Base-by-base conservation (phyloP, 2,888 invertebrate genomes). In the Heliconius cydno region DNA sequence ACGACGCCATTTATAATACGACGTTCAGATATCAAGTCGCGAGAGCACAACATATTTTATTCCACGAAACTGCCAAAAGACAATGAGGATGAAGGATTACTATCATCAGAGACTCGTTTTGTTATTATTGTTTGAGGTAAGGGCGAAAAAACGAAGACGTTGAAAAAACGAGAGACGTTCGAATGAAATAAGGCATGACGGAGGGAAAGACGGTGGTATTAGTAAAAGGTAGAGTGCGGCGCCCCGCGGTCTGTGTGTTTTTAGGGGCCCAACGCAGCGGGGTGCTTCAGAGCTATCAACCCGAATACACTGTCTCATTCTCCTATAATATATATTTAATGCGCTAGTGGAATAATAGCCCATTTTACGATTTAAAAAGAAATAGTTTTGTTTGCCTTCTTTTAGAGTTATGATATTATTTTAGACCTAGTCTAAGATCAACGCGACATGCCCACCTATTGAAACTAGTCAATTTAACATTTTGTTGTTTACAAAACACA, bases 81-180 rank as follows among this genome's bases (percentile, higher is more conserved):
- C 95, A 95, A 95, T 94, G 94, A 94, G 87, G 91, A 91, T 95
- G 95, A 95, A 90, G 95, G 93, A 95, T 95, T 93, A 93, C 92
- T 92, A 94, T 94, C 94, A 94, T 95, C 94, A 94, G 86, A 86
- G 88, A 88, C 85, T 91, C 92, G 91, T 94, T 94, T 94, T 94
- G 88, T 93, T 94, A 92, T 92, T 91, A 91, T 93, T 92, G 91
- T 93, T 90, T 88, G 89, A 87, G 89, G 89, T 91, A 87, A 86
- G 85, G 87, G 77, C 46, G 82, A 84, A 92, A 92, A 94, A 95
- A 92, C 85, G 87, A 88, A 87, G 87, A 85, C 87, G 85, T 85
- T 86, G 88, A 93, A 94, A 94, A 94, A 94, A 92, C 91, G 89
- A 90, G 90, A 92, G 92, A 90, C 88, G 91, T 88, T 88, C 85